Evolutionary conservation across 2,797 vertebrate species (phyloP), one percentile per base, ranked within the genome.

Genomic region (Manis crassicaudata): DNA sequence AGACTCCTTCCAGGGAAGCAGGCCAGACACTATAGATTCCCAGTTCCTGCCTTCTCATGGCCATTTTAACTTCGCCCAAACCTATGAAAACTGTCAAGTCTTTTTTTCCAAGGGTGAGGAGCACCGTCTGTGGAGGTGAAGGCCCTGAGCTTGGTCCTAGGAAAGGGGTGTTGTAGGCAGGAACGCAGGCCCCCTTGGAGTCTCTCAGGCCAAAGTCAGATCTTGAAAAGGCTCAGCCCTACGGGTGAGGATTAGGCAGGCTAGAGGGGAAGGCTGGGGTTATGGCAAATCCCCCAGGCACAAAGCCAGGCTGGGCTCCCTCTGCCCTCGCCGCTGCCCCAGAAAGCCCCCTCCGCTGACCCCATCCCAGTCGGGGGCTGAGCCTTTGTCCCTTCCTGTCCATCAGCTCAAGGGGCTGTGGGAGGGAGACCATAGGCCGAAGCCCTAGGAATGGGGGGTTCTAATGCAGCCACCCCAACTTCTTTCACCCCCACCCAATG

Each of bases 261-360:
- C 98, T 94, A 43, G 11, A 82, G 8, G 73, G 96, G 95, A 97
- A 96, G 95, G 91, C 96, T 94, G 96, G 98, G 98, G 98, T 98
- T 98, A 98, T 68, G 84, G 75, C 96, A 98, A 98, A 98, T 98
- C 98, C 97, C 96, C 85, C 95, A 83, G 96, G 88, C 95, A 93
- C 98, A 97, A 98, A 98, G 97, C 58, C 96, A 97, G 76, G 88
- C 97, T 89, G 92, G 96, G 91, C 21, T 37, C 62, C 87, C 93
- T 83, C 58, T 79, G 97, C 92, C 94, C 92, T 79, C 12, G 0
- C 13, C 0, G 2, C 90, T 37, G 68, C 94, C 87, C 89, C 50
- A 23, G 80, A 91, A 94, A 94, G 84, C 46, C 91, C 87, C 90
- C 83, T 93, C 27, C 16, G 50, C 94, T 96, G 96, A 96, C 93